Conservation (phyloP, 2,888 invertebrate genomes). For the Plagodis dolabraria region DNA sequence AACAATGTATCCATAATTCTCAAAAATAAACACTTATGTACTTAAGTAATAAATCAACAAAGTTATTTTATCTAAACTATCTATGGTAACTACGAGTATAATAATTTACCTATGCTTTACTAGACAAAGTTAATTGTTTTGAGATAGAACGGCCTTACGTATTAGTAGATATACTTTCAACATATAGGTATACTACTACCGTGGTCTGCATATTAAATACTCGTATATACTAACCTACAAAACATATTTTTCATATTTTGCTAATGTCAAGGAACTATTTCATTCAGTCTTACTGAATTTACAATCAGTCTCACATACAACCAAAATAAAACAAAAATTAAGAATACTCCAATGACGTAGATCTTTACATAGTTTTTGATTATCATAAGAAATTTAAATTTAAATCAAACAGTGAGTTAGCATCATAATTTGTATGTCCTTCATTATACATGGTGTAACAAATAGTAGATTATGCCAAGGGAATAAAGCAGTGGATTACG, state of each 20-base stretch:
- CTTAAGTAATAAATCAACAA: no score
- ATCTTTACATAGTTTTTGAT: background rate
- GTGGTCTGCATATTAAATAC: background rate
- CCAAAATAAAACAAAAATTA: background rate
- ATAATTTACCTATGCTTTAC: background rate
- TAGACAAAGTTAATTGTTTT: no score
- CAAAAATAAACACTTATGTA: slow-evolving; percentile 1
- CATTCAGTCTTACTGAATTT: background rate
- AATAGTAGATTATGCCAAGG: no score
- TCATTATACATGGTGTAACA: background rate
- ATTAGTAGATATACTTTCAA: no score
- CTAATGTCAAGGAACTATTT: slow-evolving; percentile 2
- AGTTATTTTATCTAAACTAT: background rate
- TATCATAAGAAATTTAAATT: background rate
- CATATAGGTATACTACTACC: background rate
- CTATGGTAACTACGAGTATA: background rate
- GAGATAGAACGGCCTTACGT: no score
- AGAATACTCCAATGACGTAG: slow-evolving; percentile 1
- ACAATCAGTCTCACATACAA: no score
- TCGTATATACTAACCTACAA: background rate
- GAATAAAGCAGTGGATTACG: no score
- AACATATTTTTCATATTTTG: background rate
- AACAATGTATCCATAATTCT: background rate
- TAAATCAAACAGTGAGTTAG: slow-evolving; percentile 1
- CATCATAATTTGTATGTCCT: background rate